A percentile compares a stretch with the other conserved stretches of the same genome.
Evolutionary conservation across 2,888 invertebrate species (phyloP).

Genomic region (Esperia sulphurella): DNA sequence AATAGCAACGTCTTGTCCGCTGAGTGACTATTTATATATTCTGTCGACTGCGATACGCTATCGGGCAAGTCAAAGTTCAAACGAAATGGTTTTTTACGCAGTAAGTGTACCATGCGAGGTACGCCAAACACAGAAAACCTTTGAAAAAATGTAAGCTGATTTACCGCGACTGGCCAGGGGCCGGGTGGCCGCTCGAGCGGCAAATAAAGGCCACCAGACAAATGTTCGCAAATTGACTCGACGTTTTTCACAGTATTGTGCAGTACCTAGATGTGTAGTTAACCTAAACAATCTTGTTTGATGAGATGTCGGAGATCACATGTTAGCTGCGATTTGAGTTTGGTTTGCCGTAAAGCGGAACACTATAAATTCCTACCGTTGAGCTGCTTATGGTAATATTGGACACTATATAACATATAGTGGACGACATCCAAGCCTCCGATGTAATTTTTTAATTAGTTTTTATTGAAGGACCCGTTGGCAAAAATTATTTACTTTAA

Average conservation of each 20-base stretch:
- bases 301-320: slow-evolving; percentile 31
- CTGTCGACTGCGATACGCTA: neutral
- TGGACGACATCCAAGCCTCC: too few relatives aligned
- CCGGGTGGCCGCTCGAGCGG: slow-evolving; percentile 65
- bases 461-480: too few relatives aligned
- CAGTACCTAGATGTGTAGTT: slow-evolving; percentile 56
- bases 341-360: too few relatives aligned
- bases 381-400: too few relatives aligned
- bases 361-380: too few relatives aligned
- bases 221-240: slow-evolving; percentile 76
- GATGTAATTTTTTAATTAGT: too few relatives aligned
- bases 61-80: slow-evolving; percentile 20
- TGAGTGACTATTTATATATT: neutral
- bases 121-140: slow-evolving; percentile 72
- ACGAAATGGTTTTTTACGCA: slow-evolving; percentile 61
- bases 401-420: too few relatives aligned
- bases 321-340: slow-evolving; percentile 8
- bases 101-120: slow-evolving; percentile 55
- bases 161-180: slow-evolving; percentile 64
- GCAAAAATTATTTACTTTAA: too few relatives aligned
- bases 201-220: slow-evolving; percentile 77
- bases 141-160: slow-evolving; percentile 77
- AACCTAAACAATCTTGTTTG: slow-evolving; percentile 39
- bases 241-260: slow-evolving; percentile 70
- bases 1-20: neutral